These are phyloP conservation scores for Scomberomorus guttatus DNA, from an alignment of 2,797 vertebrate genomes.

Conservation along the genomic window DNA sequence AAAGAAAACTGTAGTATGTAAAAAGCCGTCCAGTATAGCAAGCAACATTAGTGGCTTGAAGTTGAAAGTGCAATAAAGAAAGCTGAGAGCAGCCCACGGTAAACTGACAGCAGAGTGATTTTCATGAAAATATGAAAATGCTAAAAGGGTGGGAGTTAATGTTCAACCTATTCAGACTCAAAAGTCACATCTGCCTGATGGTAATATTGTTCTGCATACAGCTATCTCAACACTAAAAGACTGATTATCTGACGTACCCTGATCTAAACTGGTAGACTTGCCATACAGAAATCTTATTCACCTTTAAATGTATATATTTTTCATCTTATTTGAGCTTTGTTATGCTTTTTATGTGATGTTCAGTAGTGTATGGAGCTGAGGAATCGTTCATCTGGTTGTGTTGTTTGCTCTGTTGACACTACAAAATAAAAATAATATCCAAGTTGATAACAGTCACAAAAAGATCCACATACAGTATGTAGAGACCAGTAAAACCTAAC, in stretches of 20 bases:
- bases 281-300: not conserved
- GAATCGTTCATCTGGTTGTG: not conserved
- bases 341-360: slow-evolving; percentile 14
- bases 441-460: not conserved
- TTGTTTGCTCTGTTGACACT: slow-evolving; percentile 1
- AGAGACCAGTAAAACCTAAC: slow-evolving; percentile 9
- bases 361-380: not conserved
- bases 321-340: not conserved
- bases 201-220: not conserved
- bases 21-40: not conserved
- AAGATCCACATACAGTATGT: not conserved
- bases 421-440: not conserved
- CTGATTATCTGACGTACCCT: not conserved
- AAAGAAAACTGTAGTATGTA: not conserved
- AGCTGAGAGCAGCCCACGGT: not conserved
- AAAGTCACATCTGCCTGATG: not conserved
- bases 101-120: not conserved
- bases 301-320: not conserved
- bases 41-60: not conserved
- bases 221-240: not conserved
- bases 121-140: not conserved
- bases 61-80: not conserved
- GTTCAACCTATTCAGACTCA: slow-evolving; percentile 8
- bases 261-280: not conserved
- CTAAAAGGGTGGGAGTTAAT: not conserved